Evolutionary conservation across 2,113 vertebrate genomes (phyloP).

Genomic region (Fukomys damarensis): DNA sequence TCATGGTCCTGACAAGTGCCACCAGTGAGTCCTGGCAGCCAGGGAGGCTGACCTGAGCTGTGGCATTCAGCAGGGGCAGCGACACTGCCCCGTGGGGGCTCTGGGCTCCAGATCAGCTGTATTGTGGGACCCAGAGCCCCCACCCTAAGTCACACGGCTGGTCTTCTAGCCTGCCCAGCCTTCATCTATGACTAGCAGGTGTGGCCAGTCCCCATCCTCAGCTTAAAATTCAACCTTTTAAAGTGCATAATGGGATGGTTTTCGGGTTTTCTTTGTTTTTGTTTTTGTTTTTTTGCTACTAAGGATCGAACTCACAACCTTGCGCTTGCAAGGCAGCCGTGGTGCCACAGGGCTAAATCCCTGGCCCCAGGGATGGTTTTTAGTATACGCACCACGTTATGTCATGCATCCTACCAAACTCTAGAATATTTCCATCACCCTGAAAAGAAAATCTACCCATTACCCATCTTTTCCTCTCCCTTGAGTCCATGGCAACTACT

Average conservation of each 20-base stretch:
- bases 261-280: too few relatives aligned
- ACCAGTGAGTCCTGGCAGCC: too few relatives aligned
- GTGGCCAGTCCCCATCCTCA: not conserved
- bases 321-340: too few relatives aligned
- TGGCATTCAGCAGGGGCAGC: not conserved
- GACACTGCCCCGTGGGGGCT: not conserved
- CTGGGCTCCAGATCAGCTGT: not conserved
- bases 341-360: too few relatives aligned
- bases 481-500: not conserved
- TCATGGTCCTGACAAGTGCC: not conserved
- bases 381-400: not conserved
- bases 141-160: not conserved
- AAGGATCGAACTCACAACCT: too few relatives aligned
- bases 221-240: not conserved
- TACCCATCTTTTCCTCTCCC: not conserved
- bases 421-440: not conserved
- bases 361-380: not conserved
- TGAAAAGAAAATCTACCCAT: not conserved
- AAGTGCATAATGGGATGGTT: not conserved
- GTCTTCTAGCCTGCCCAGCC: not conserved
- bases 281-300: too few relatives aligned
- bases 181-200: not conserved
- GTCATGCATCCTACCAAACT: not conserved
- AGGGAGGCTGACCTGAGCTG: not conserved
- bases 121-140: not conserved